phyloP scores from a whole-genome alignment of 2,113 vertebrate genomes.

The Arvicanthis niloticus region DNA sequence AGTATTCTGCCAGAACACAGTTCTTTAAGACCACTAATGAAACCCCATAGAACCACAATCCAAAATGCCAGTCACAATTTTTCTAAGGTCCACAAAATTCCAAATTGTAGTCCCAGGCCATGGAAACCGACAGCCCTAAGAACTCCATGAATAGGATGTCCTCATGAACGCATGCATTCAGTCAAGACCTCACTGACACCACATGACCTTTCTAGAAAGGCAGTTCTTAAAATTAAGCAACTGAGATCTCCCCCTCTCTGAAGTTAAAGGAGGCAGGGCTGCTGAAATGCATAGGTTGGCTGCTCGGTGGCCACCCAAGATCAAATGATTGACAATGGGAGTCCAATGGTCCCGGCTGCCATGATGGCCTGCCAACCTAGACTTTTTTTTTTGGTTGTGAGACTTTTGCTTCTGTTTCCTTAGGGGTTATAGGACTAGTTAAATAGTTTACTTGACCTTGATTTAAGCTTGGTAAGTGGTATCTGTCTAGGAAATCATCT shows the following conservation, averaged over 20 bases:
- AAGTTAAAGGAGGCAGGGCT: not conserved
- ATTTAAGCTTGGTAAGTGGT: too few species aligned
- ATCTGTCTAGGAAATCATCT: too few species aligned
- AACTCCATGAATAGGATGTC: not conserved
- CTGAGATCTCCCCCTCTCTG: not conserved
- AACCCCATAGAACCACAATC: not conserved
- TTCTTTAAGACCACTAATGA: not conserved
- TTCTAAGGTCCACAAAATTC: not conserved
- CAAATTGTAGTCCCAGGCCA: not conserved
- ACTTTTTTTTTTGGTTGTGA: too few species aligned
- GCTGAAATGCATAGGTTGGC: not conserved
- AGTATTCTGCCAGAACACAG: not conserved
- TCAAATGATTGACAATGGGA: not conserved
- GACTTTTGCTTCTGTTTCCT: too few species aligned
- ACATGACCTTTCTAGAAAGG: slow-evolving; percentile 14
- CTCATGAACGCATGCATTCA: not conserved
- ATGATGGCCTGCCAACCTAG: too few species aligned
- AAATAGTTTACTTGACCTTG: too few species aligned
- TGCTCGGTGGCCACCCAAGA: not conserved
- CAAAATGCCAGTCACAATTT: not conserved
- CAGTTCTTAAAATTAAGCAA: not conserved
- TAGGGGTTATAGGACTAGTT: too few species aligned
- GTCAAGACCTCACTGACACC: slow-evolving; percentile 25
- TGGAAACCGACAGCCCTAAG: not conserved
- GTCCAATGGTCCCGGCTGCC: too few species aligned